phyloP scores from a whole-genome alignment of 2,888 invertebrate species.

The Tortrix viridana region DNA sequence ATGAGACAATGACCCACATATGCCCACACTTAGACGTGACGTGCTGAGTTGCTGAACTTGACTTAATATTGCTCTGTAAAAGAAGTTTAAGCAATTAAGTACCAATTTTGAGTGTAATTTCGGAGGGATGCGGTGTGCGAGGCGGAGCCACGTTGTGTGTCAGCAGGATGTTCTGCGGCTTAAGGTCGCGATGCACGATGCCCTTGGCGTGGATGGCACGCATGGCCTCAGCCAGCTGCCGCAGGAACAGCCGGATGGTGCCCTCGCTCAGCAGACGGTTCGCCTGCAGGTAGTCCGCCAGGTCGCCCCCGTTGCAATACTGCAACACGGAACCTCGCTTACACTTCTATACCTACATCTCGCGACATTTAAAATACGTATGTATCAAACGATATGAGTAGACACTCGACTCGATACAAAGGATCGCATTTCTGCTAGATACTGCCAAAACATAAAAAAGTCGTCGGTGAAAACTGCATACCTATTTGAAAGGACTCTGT shows the following conservation, averaged over 20 bases:
- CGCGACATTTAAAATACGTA: no score
- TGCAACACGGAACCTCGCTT: slow-evolving; percentile 58
- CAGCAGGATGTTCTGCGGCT: slow-evolving; percentile 99
- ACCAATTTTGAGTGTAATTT: slow-evolving; percentile 98
- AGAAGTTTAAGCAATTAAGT: slow-evolving; percentile 50
- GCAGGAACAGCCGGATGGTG: slow-evolving; percentile 96
- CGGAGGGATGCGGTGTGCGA: slow-evolving; percentile 88
- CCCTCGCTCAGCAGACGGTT: slow-evolving; percentile 98
- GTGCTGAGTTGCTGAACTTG: no score
- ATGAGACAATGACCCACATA: no score
- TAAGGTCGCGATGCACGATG: slow-evolving; percentile 99
- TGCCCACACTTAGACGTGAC: no score
- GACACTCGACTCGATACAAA: slow-evolving; percentile 9
- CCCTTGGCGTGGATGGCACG: slow-evolving; percentile 98
- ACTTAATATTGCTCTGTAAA: background rate
- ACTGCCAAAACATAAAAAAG: slow-evolving; percentile 16
- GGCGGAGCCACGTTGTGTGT: slow-evolving; percentile 89
- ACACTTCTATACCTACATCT: background rate
- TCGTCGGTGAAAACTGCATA: slow-evolving; percentile 15
- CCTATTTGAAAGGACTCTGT: no score
- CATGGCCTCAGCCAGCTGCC: slow-evolving; percentile 99
- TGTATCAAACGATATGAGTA: no score
- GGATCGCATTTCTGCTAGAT: slow-evolving; percentile 25
- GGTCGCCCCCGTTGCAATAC: slow-evolving; percentile 99
- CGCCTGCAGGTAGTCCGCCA: slow-evolving; percentile 97